Percentiles rank a stretch among this genome's conserved stretches.
Conservation (phyloP, 1,140 invertebrate species). For the Solenopsis fugax region DNA sequence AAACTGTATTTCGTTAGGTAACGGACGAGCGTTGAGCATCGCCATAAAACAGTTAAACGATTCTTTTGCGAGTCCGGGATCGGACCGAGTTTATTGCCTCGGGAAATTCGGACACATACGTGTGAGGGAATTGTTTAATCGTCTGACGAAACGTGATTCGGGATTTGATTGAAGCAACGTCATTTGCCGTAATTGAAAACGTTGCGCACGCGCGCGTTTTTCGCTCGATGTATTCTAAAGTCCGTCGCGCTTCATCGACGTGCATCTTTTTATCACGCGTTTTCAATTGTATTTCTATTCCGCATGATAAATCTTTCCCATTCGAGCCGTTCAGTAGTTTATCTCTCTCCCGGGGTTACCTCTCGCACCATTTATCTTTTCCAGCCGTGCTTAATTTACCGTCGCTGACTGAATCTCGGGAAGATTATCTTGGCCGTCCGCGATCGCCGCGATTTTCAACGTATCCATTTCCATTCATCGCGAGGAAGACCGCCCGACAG, state of each 20-base stretch:
- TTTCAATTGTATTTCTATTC: slow-evolving; percentile 37
- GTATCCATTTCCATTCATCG: slow-evolving; percentile 38
- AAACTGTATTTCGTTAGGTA: slow-evolving; percentile 35
- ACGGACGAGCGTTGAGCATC: not conserved
- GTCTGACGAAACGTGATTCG: slow-evolving; percentile 28
- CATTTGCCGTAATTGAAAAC: slow-evolving; percentile 36
- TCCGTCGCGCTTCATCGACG: not conserved
- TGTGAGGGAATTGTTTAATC: slow-evolving; percentile 29
- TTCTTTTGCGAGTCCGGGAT: not conserved
- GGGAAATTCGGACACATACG: slow-evolving; percentile 10
- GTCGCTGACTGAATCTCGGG: slow-evolving; percentile 51
- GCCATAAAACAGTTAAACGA: slow-evolving; percentile 39
- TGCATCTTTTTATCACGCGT: slow-evolving; percentile 3
- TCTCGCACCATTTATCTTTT: slow-evolving; percentile 49
- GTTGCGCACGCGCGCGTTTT: not conserved
- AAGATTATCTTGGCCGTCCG: slow-evolving; percentile 46
- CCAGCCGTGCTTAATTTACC: slow-evolving; percentile 53
- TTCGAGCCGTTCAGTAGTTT: slow-evolving; percentile 35
- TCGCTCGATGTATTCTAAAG: not conserved
- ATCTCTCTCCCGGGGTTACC: slow-evolving; percentile 5
- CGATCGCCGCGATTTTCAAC: slow-evolving; percentile 47
- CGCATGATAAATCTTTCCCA: slow-evolving; percentile 42
- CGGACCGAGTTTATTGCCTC: slow-evolving; percentile 4
- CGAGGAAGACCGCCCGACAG: slow-evolving; percentile 16
- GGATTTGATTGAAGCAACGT: slow-evolving; percentile 21